These are phyloP conservation scores for Drosophila ironensis DNA, from an alignment of 1,140 invertebrate genomes.

Conservation along the genomic window DNA sequence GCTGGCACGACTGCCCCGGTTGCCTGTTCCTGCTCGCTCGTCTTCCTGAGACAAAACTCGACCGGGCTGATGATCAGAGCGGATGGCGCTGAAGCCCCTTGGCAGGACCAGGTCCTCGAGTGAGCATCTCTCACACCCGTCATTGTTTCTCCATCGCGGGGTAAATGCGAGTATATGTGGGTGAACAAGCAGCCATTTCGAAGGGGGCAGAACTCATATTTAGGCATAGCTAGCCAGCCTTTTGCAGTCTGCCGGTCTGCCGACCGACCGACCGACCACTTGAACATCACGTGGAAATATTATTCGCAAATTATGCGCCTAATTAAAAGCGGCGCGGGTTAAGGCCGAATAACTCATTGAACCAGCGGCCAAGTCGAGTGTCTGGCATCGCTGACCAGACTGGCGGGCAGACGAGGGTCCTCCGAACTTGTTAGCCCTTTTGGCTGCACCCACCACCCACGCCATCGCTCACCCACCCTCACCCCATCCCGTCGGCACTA, in stretches of 20 bases:
- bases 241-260: conserved; percentile 42
- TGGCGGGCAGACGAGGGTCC: conserved; percentile 40
- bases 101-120: conserved; percentile 56
- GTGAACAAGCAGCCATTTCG: conserved; percentile 42
- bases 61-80: conserved; percentile 46
- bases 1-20: conserved; percentile 17
- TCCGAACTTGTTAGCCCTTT: conserved; percentile 48
- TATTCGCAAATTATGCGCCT: conserved; percentile 73
- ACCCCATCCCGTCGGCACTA: conserved; percentile 50
- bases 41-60: conserved; percentile 66
- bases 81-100: conserved; percentile 70
- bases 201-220: conserved; percentile 14
- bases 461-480: not conserved
- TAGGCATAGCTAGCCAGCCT: conserved; percentile 42
- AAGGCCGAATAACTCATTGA: conserved; percentile 45
- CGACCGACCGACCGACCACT: conserved; percentile 27
- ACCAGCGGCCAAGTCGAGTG: conserved; percentile 51
- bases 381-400: conserved; percentile 63
- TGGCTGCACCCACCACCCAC: not conserved
- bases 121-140: conserved; percentile 43
- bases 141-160: conserved; percentile 24
- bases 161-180: conserved; percentile 68
- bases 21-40: conserved; percentile 4
- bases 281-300: conserved; percentile 67
- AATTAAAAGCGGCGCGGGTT: conserved; percentile 58